Base-by-base conservation (phyloP, 2,113 vertebrate genomes). In the Carassius carassius region DNA sequence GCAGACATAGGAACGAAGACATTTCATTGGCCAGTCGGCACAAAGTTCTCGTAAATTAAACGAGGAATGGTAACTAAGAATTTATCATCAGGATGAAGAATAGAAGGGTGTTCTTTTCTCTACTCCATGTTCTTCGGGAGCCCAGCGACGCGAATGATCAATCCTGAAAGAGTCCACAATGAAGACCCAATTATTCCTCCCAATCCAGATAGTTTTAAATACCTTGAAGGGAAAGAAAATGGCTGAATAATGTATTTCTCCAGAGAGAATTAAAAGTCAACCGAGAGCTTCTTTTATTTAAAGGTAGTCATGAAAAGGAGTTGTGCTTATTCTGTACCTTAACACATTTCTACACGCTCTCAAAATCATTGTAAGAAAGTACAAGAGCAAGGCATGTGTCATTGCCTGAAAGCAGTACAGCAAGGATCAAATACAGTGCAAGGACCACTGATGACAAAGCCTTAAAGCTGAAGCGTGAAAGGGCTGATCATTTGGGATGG, bases 1-100 rank as follows among this genome's bases (percentile, higher is more conserved):
- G 94, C 95, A 95, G 29, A 29, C 29, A 96, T 97, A 96, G 96
- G 95, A 97, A 96, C 96, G 96, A 95, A 96, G 95, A 95, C 94
- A 95, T 96, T 95, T 95, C 93, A 94, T 93, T 94, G 95, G 96
- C 95, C 96, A 96, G 95, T 93, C 94, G 94, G 95, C 95, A 95
- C 94, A 95, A 93, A 12, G 77, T 93, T 92, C 90, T 92, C 88
- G 87, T 91, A 93, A 95, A 95, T 95, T 94, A 95, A 93, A 93
- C 80, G 9, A 19, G 0, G 51, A 92, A 92, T 93, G 92, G 94
- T 94, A 95, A 93, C 93, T 92, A 93, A 92, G 91, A 94, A 94
- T 94, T 29, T 92, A 93, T 94, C 92, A 90, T 84, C 85, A 86
- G 93, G 89, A 90, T 89, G 84, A 85, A 85, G 88, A 89, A 86